These are phyloP conservation scores for Heliconius charithonia DNA, from an alignment of 2,888 invertebrate species.

Conservation along the genomic window DNA sequence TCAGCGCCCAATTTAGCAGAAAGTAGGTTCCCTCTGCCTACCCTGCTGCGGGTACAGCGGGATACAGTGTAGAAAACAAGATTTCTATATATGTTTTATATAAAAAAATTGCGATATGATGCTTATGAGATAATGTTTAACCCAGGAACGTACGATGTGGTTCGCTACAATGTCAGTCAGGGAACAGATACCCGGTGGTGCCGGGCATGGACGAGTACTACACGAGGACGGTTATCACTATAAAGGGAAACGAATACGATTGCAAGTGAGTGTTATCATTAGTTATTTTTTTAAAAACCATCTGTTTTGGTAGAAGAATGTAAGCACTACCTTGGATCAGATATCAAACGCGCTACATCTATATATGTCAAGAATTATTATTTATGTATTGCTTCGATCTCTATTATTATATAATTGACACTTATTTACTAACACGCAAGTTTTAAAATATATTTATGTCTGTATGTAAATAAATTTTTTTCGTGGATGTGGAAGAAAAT, in stretches of 20 bases:
- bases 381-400: too few species aligned
- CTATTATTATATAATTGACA: too few species aligned
- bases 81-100: neutral
- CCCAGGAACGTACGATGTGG: constrained; percentile 95
- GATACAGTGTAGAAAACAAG: too few species aligned
- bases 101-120: neutral
- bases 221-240: constrained; percentile 94
- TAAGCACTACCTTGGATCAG: neutral
- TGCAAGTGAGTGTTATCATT: constrained; percentile 89
- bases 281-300: neutral
- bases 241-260: constrained; percentile 94
- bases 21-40: too few species aligned
- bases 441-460: too few species aligned
- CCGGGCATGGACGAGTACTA: constrained; percentile 92
- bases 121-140: constrained; percentile 27
- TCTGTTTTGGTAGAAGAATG: neutral
- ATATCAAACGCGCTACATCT: neutral
- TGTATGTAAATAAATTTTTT: too few species aligned
- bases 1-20: too few species aligned
- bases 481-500: too few species aligned
- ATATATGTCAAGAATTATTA: too few species aligned
- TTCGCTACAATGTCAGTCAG: constrained; percentile 96
- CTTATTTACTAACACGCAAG: too few species aligned
- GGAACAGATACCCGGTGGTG: constrained; percentile 91
- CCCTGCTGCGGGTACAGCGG: too few species aligned